phyloP scores from a whole-genome alignment of 1,140 invertebrate species.

The Protaetia brevitarsis region DNA sequence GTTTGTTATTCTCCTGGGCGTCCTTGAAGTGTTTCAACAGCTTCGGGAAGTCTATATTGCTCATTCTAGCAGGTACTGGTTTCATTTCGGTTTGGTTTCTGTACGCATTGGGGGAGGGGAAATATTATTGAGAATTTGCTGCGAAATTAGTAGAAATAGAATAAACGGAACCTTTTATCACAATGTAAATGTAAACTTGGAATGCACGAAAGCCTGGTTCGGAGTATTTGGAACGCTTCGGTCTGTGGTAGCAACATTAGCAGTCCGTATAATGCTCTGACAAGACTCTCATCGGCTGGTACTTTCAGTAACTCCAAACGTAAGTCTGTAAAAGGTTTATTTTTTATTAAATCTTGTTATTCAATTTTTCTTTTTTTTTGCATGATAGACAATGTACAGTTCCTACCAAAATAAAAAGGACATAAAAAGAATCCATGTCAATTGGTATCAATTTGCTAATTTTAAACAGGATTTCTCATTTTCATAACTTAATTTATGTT shows the following conservation, averaged over 20 bases:
- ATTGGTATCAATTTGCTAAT: too few species aligned
- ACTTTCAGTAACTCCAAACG: conserved; percentile 87
- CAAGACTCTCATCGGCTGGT: conserved; percentile 72
- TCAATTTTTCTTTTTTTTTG: background rate
- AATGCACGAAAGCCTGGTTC: conserved; percentile 84
- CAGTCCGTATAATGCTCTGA: conserved; percentile 90
- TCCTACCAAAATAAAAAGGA: too few species aligned
- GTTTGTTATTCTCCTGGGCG: conserved; percentile 63
- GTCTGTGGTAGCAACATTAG: conserved; percentile 98
- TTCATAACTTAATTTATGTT: too few species aligned
- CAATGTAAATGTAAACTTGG: conserved; percentile 60
- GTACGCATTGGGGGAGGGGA: conserved; percentile 28
- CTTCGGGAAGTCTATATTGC: conserved; percentile 60
- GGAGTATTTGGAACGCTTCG: conserved; percentile 88
- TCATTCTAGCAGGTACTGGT: conserved; percentile 37
- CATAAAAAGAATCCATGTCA: too few species aligned
- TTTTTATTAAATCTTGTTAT: background rate
- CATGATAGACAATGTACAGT: too few species aligned
- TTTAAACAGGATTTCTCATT: too few species aligned
- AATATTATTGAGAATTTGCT: conserved; percentile 23
- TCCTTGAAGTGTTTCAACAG: conserved; percentile 62
- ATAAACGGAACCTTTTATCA: conserved; percentile 43
- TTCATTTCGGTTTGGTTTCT: conserved; percentile 38
- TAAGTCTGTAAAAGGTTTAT: conserved; percentile 65
- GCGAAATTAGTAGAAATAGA: background rate